phyloP scores from a whole-genome alignment of 2,797 vertebrate species.

The Microchirus variegatus region DNA sequence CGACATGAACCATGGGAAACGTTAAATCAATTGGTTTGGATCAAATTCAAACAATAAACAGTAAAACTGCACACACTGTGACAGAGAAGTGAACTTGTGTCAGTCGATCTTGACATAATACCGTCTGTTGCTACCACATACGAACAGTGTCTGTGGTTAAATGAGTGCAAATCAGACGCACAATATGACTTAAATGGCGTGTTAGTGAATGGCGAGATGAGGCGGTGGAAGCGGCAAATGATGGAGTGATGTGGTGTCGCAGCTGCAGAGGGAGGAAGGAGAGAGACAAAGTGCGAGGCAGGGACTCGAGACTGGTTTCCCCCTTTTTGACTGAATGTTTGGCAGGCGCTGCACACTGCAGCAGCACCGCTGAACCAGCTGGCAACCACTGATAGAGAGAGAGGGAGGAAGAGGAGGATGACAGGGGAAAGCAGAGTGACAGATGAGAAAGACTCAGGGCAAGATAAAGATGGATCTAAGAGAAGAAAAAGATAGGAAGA shows the following conservation, averaged over 20 bases:
- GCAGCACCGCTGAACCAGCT: constrained; percentile 61
- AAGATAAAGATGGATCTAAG: constrained; percentile 18
- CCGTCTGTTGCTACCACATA: neutral
- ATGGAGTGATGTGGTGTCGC: constrained; percentile 36
- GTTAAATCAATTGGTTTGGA: too few relatives aligned
- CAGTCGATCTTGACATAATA: neutral
- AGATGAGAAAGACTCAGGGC: constrained; percentile 7
- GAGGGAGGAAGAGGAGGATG: neutral
- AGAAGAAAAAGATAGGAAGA: neutral
- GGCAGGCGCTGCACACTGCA: constrained; percentile 63
- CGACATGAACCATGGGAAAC: too few relatives aligned
- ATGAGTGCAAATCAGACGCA: constrained; percentile 7
- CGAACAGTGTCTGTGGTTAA: neutral
- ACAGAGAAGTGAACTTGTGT: neutral
- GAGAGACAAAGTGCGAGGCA: constrained; percentile 17
- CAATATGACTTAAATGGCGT: constrained; percentile 11
- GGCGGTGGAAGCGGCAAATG: constrained; percentile 15
- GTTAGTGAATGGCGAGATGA: neutral
- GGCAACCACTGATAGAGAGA: constrained; percentile 35
- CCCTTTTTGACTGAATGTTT: constrained; percentile 47
- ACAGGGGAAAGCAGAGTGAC: constrained; percentile 4
- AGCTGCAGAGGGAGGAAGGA: constrained; percentile 39
- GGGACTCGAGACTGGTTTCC: constrained; percentile 25
- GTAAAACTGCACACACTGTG: too few relatives aligned
- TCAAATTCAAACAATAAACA: too few relatives aligned